Conservation (phyloP, 2,888 invertebrate genomes). For the Epiblema foenella region DNA sequence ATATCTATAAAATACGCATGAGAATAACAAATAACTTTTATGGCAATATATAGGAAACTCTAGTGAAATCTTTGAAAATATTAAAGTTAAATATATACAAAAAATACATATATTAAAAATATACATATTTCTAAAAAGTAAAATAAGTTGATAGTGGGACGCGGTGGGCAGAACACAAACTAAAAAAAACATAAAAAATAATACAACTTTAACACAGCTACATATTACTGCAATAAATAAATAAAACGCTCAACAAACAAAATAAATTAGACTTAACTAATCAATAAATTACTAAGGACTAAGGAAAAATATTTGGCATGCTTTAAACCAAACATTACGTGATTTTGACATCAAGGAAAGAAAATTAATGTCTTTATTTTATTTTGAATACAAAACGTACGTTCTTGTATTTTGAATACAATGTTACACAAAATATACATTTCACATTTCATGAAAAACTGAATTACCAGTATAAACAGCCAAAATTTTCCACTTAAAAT, state of each 20-base stretch:
- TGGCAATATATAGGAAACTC: neutral
- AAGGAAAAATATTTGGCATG: constrained; percentile 36
- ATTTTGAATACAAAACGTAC: neutral
- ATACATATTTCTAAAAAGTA: neutral
- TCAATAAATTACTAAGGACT: constrained; percentile 51
- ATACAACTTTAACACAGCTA: constrained; percentile 60
- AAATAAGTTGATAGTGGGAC: neutral
- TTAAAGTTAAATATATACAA: neutral
- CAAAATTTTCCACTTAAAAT: no score
- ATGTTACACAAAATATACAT: no score
- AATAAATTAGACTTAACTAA: constrained; percentile 45
- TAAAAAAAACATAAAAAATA: constrained; percentile 26
- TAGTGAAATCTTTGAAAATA: neutral
- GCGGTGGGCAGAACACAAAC: constrained; percentile 42
- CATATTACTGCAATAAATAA: constrained; percentile 61
- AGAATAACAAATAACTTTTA: constrained; percentile 10
- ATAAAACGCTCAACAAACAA: constrained; percentile 54
- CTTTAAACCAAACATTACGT: neutral
- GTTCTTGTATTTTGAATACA: neutral
- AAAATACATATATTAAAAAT: neutral
- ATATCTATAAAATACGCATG: constrained; percentile 20
- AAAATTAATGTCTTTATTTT: neutral
- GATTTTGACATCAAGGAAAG: neutral
- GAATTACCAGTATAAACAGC: no score
- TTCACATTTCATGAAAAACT: no score